Base-by-base conservation (phyloP, 23 tunicate species). In the Styela clava region DNA sequence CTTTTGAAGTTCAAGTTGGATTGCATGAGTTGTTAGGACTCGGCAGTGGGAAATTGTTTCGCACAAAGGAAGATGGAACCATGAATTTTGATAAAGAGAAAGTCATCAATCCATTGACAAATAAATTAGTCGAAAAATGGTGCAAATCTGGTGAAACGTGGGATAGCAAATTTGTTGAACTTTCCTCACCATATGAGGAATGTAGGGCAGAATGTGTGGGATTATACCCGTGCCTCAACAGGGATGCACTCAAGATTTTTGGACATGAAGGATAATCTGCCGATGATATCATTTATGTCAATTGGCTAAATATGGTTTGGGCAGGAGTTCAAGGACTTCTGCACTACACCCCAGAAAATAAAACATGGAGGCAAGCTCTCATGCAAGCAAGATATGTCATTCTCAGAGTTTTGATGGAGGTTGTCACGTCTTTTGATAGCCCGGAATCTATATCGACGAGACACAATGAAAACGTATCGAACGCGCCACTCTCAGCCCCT, bases 321-420 rank as follows among this genome's bases (percentile, higher is more conserved):
- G 81, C 81, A 18, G 81, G 81, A 21, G 81, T 76, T 33, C 81
- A 76, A 28, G 81, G 81, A 22, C 64, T 76, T 22, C 65, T 76
- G 16, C 36, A 37, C 27, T 76, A 76, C 23, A 76, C 81, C 24
- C 81, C 81, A 16, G 81, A 76, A 36, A 37, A 44, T 16, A 44
- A 76, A 52, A 7, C 64, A 36, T 76, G 81, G 81, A 76, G 81
- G 34, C 81, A 76, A 52, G 81, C 81, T 21, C 81, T 35, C 68
- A 76, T 76, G 81, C 81, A 76, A 76, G 81, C 81, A 0, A 35
- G 81, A 37, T 76, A 76, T 76, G 81, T 76, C 18, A 76, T 76
- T 52, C 23, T 76, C 0, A 52, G 81, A 21, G 81, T 76, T 12
- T 28, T 76, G 63, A 76, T 76, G 81, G 81, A 76, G 36, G n/a